Conservation (phyloP, 1,140 invertebrate genomes). For the Drosophila biarmipes region DNA sequence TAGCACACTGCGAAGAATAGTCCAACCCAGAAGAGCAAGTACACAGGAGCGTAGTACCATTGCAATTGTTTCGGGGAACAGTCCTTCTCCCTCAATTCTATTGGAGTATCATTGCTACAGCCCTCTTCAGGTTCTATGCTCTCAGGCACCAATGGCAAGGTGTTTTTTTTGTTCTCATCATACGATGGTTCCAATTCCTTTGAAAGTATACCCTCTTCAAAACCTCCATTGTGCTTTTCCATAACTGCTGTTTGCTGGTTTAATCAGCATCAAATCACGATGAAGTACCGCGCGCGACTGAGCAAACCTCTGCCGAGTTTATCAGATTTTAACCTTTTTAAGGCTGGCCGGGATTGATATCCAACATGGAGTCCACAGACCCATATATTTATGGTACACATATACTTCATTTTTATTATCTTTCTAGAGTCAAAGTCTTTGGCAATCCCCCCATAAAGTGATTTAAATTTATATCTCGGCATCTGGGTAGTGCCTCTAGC, state of each 20-base stretch:
- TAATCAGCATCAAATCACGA: conserved; percentile 17
- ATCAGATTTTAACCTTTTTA: conserved; percentile 32
- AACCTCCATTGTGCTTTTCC: conserved; percentile 16
- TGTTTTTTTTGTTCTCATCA: conserved; percentile 11
- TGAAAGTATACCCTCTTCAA: conserved; percentile 6
- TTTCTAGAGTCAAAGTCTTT: conserved; percentile 20
- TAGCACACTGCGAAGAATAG: conserved; percentile 65
- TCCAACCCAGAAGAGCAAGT: conserved; percentile 64
- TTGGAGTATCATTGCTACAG: neutral
- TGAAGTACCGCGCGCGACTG: conserved; percentile 14
- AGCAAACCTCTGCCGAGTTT: neutral
- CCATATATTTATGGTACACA: conserved; percentile 23
- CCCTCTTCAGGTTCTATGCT: conserved; percentile 1
- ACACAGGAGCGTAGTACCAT: conserved; percentile 75
- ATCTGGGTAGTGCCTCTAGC: conserved; percentile 4
- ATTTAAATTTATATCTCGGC: conserved; percentile 23
- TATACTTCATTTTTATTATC: conserved; percentile 2
- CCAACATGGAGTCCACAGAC: neutral
- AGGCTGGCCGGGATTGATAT: conserved; percentile 16
- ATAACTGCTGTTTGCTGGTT: neutral
- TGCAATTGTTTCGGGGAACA: conserved; percentile 22
- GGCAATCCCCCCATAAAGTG: conserved; percentile 28
- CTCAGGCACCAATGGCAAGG: conserved; percentile 6
- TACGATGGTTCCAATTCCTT: neutral
- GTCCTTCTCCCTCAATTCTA: conserved; percentile 11